A percentile compares a stretch with the other conserved stretches of the same genome.
Evolutionary conservation across 2,888 invertebrate genomes (phyloP).

Genomic region (Erebia epiphron): DNA sequence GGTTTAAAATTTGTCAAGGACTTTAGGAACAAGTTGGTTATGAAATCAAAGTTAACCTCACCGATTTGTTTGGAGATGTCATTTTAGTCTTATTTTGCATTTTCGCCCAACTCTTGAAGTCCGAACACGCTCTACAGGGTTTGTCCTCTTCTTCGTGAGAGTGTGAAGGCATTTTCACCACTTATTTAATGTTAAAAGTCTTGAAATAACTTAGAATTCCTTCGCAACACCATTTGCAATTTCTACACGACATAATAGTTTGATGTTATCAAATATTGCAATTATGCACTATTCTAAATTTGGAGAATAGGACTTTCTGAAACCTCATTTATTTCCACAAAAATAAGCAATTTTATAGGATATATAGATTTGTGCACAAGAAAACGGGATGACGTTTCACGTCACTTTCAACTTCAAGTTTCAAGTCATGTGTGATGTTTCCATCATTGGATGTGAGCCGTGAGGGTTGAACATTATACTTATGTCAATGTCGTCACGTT

Average conservation of each 20-base stretch:
- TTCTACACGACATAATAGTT: conserved; percentile 28
- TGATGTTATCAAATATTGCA: not conserved
- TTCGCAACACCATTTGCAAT: conserved; percentile 50
- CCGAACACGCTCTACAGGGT: conserved; percentile 87
- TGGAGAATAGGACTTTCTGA: not conserved
- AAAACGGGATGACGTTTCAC: too few species aligned
- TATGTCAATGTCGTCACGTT: too few species aligned
- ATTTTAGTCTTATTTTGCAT: conserved; percentile 73
- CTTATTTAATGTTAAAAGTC: conserved; percentile 36
- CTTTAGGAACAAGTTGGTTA: conserved; percentile 24
- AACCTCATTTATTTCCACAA: not conserved
- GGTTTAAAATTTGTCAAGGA: not conserved
- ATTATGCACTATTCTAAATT: not conserved
- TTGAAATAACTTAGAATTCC: conserved; percentile 42
- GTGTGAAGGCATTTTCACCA: conserved; percentile 61
- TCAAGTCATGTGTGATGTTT: too few species aligned
- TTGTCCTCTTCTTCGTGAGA: conserved; percentile 71
- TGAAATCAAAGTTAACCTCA: conserved; percentile 56
- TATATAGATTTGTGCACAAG: conserved; percentile 12
- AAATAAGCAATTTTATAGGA: too few species aligned
- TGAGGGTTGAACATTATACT: too few species aligned
- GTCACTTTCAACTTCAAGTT: too few species aligned
- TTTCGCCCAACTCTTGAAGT: conserved; percentile 88
- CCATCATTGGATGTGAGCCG: too few species aligned
- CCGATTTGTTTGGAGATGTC: conserved; percentile 54